Conservation (phyloP, 2,888 invertebrate species). For the Junonia oenone region DNA sequence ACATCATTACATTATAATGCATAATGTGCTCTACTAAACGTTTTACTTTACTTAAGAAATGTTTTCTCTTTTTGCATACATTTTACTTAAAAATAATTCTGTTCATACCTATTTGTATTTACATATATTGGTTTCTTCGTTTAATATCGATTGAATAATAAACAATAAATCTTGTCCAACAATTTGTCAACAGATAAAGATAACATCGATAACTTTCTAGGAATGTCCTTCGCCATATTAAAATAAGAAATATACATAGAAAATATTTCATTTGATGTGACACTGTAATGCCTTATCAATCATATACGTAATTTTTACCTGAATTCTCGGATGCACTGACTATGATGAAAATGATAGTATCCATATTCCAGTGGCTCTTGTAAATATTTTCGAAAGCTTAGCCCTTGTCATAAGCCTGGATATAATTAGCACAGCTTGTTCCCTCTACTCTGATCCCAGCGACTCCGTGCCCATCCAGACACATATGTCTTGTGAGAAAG, state of each 20-base stretch:
- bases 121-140: too few species aligned
- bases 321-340: neutral
- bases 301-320: too few species aligned
- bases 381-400: neutral
- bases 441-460: constrained; percentile 27
- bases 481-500: constrained; percentile 24
- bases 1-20: neutral
- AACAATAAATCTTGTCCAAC: neutral
- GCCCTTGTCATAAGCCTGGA: constrained; percentile 20
- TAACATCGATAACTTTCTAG: too few species aligned
- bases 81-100: too few species aligned
- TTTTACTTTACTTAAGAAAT: neutral
- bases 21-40: neutral
- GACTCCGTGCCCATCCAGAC: constrained; percentile 27
- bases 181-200: constrained; percentile 8
- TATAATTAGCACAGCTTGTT: constrained; percentile 30
- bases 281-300: too few species aligned
- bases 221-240: too few species aligned
- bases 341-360: neutral
- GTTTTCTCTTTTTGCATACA: neutral
- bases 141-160: too few species aligned
- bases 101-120: too few species aligned
- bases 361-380: neutral
- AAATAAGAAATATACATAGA: too few species aligned
- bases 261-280: too few species aligned